A percentile compares a stretch with the other conserved stretches of the same genome.
These are phyloP conservation scores for Pampusana beccarii DNA, from an alignment of 2,113 vertebrate genomes.

Conservation along the genomic window DNA sequence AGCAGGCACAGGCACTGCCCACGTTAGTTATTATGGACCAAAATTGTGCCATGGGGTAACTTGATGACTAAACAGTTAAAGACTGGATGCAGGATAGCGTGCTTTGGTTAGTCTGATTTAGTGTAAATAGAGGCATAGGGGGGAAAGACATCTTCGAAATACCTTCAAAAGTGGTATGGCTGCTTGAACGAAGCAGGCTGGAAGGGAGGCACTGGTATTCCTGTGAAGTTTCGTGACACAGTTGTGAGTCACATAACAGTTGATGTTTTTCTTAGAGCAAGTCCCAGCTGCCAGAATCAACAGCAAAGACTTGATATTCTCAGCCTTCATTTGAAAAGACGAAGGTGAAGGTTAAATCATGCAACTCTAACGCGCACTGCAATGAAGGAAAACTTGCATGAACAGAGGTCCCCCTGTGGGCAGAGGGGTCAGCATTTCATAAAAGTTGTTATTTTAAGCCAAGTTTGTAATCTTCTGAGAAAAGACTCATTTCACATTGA, in stretches of 20 bases:
- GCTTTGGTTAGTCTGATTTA: background rate
- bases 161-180: background rate
- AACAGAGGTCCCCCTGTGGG: background rate
- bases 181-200: background rate
- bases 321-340: background rate
- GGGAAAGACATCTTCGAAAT: background rate
- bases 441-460: background rate
- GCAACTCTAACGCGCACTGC: background rate
- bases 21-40: background rate
- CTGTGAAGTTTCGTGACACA: background rate
- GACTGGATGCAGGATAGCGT: background rate
- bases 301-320: background rate
- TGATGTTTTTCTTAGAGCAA: conserved; percentile 1
- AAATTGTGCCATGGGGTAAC: background rate
- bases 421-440: background rate
- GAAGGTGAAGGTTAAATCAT: conserved; percentile 11
- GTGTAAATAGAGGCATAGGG: background rate
- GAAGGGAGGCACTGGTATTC: background rate
- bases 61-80: background rate
- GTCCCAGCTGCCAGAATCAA: background rate
- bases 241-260: background rate
- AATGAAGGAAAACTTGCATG: background rate
- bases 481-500: background rate
- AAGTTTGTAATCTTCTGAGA: background rate
- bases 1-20: background rate